These are phyloP conservation scores for Anseranas semipalmata DNA, from an alignment of 2,113 vertebrate species.

Conservation along the genomic window DNA sequence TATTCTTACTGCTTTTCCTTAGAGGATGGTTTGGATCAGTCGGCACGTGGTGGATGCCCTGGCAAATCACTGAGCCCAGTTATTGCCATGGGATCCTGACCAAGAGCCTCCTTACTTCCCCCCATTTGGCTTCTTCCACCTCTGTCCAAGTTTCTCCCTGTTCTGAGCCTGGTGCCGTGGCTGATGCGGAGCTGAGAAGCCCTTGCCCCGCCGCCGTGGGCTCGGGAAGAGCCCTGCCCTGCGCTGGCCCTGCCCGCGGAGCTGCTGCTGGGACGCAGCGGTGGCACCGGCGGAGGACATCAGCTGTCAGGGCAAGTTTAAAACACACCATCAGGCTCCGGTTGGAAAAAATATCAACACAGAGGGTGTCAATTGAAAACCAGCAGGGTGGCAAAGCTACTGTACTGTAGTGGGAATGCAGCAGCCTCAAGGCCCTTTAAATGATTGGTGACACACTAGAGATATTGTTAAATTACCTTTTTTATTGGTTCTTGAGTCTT, in stretches of 20 bases:
- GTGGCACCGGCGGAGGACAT: neutral
- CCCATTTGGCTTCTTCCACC: neutral
- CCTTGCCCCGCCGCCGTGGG: neutral
- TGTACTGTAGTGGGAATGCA: conserved; percentile 29
- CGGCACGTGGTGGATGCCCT: neutral
- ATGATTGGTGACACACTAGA: conserved; percentile 74
- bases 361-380: conserved; percentile 73
- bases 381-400: conserved; percentile 65
- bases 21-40: neutral
- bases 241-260: neutral
- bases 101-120: neutral
- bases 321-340: conserved; percentile 19
- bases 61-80: neutral
- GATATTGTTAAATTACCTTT: conserved; percentile 79
- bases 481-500: conserved; percentile 78
- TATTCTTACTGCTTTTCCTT: neutral
- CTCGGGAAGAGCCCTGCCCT: neutral
- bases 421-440: conserved; percentile 72
- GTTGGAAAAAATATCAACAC: conserved; percentile 9
- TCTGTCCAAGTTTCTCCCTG: neutral
- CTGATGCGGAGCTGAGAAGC: no score
- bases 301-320: conserved; percentile 6
- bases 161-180: neutral
- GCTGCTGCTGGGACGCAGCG: neutral
- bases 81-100: neutral